Conservation (phyloP, 2,113 vertebrate genomes). For the Cochlearius cochlearius region DNA sequence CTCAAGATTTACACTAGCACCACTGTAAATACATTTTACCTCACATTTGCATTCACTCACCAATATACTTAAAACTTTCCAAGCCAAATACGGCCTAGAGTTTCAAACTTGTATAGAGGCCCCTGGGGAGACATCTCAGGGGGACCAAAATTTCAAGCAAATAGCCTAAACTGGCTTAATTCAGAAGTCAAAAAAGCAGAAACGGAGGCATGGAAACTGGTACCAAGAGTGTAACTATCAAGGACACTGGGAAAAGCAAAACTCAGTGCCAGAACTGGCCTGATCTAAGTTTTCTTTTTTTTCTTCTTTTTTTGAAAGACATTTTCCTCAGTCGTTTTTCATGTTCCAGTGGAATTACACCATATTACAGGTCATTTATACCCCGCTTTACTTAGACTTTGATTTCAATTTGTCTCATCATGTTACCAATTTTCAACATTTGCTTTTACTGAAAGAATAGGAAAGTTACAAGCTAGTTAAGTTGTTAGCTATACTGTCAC, state of each 20-base stretch:
- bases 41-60: neutral
- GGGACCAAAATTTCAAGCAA: neutral
- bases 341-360: neutral
- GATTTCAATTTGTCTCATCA: slow-evolving; percentile 16
- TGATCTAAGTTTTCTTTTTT: neutral
- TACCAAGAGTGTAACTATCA: neutral
- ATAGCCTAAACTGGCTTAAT: neutral
- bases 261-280: neutral
- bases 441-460: slow-evolving; percentile 28
- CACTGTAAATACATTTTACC: neutral
- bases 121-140: neutral
- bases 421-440: slow-evolving; percentile 48
- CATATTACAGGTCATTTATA: neutral
- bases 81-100: neutral
- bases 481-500: slow-evolving; percentile 5
- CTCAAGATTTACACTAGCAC: neutral
- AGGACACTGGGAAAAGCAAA: neutral
- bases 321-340: neutral
- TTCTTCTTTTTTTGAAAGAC: neutral
- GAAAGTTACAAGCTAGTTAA: slow-evolving; percentile 14
- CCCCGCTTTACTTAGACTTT: neutral
- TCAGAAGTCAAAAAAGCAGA: neutral
- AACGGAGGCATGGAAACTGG: neutral
- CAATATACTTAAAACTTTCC: neutral
- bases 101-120: neutral